Conservation (phyloP, 2,888 invertebrate genomes). For the Orthonychiurus folsomi region DNA sequence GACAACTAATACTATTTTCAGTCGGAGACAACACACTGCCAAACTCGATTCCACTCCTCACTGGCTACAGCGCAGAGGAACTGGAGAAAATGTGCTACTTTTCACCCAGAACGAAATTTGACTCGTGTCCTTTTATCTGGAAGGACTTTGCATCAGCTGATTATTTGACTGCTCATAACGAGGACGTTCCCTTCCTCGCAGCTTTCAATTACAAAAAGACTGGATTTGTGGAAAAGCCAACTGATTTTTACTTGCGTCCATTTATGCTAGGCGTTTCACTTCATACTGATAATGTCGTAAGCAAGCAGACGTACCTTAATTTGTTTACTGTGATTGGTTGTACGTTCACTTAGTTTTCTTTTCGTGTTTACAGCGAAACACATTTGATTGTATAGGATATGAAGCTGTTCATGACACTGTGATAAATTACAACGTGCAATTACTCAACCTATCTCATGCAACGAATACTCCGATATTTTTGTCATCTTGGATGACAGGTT, state of each 20-base stretch:
- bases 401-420: slow-evolving; percentile 27
- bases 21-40: slow-evolving; percentile 78
- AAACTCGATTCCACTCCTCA: slow-evolving; percentile 64
- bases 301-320: not conserved
- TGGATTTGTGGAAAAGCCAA: slow-evolving; percentile 63
- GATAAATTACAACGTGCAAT: slow-evolving; percentile 22
- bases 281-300: slow-evolving; percentile 9
- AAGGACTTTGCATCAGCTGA: slow-evolving; percentile 44
- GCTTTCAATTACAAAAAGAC: slow-evolving; percentile 66
- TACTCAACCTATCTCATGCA: slow-evolving; percentile 14
- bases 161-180: slow-evolving; percentile 46
- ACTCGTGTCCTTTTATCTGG: slow-evolving; percentile 68
- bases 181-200: slow-evolving; percentile 58
- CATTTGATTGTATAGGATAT: slow-evolving; percentile 32
- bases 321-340: too few species aligned
- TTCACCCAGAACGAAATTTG: slow-evolving; percentile 47
- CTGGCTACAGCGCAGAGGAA: slow-evolving; percentile 53
- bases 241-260: slow-evolving; percentile 71
- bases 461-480: slow-evolving; percentile 25
- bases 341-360: too few species aligned
- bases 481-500: slow-evolving; percentile 29
- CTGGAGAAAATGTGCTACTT: slow-evolving; percentile 34
- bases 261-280: slow-evolving; percentile 51
- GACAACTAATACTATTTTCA: slow-evolving; percentile 12
- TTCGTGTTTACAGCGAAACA: too few species aligned